Base-by-base conservation (phyloP, 2,888 invertebrate species). In the Lepidochrysops patricia region DNA sequence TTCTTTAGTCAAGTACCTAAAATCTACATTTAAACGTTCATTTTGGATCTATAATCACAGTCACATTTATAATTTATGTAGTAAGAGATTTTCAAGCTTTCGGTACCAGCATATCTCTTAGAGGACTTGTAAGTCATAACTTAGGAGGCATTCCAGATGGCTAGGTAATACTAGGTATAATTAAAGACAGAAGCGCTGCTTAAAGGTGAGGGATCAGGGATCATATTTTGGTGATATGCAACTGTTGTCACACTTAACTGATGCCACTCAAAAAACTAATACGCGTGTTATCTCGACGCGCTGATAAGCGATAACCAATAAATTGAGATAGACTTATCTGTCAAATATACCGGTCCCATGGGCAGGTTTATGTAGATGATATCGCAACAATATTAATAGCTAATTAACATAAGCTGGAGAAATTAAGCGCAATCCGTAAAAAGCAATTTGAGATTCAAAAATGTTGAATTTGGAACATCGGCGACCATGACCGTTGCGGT, bases 221-320 rank as follows among this genome's bases (percentile, higher is more conserved):
- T n/a, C n/a, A n/a, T n/a, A n/a, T n/a, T n/a, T 35, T 35, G 34
- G 4, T n/a, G n/a, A 13, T 13, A 35, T 35, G 35, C 35, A 35
- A 35, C 13, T 4, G 43, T 9, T 1, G 43, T 19, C 43, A 7
- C 23, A 23, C 37, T 15, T 15, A 43, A 43, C 19, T 23, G 19
- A 43, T 74, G 68, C 70, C 78, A 74, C 79, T 79, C 71, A 64
- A 78, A 72, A 74, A 64, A 74, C 68, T 78, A 80, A 80, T 80
- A 80, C 73, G 68, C 74, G 67, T 64, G 48, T 52, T 57, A 57
- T 61, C 27, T 66, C 66, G 66, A 66, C 68, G 68, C 67, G 64
- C 63, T 65, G 67, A 66, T 70, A 43, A 19, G 23, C 43, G 72
- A 63, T 65, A 63, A 57, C 57, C 49, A 49, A 34, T 57, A 54